Base-by-base conservation (phyloP, 2,113 vertebrate species). In the Naja naja region DNA sequence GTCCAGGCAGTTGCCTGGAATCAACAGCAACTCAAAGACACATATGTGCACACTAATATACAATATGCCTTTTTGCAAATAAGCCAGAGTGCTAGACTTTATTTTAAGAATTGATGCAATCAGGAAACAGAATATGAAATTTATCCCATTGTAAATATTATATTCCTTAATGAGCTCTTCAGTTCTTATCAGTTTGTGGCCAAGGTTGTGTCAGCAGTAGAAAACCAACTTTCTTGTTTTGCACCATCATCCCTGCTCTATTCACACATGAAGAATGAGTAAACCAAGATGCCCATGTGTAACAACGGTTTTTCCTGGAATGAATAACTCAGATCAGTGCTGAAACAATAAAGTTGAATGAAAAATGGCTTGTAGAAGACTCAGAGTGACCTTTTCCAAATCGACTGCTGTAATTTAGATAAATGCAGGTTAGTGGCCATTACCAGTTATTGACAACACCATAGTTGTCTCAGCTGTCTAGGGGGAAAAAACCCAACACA, bases 311-410 rank as follows among this genome's bases (percentile, higher is more conserved):
- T 91, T 91, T 11, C 64, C 64, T 94, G 88, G 45, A 0, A 10
- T 86, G 39, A 53, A 53, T 81, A 81, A 1, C 7, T 39, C 89
- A 3, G 39, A 92, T 43, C 2, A 93, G 85, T 64, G 89, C 53
- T 81, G 43, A 93, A 94, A 92, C 1, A 12, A 8, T 88, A 87
- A 90, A 93, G 34, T 14, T 25, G 53, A 94, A 94, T 90, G n/a
- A 0, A 94, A 89, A 93, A 60, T 0, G 30, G 49, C 88, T 90
- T 81, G 25, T 11, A 87, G 90, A 87, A 64, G 27, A 91, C 49
- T 89, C 90, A 11, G 52, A 89, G 39, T 52, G 74, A 89, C 89
- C 93, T 93, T n/a, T 22, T 90, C 47, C n/a, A 91, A 22, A 87
- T 1, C 87, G 34, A 55, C 53, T 3, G 1, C 54, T 25, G 85